Base-by-base conservation (phyloP, 1,140 invertebrate species). In the Drosophila ananassae region DNA sequence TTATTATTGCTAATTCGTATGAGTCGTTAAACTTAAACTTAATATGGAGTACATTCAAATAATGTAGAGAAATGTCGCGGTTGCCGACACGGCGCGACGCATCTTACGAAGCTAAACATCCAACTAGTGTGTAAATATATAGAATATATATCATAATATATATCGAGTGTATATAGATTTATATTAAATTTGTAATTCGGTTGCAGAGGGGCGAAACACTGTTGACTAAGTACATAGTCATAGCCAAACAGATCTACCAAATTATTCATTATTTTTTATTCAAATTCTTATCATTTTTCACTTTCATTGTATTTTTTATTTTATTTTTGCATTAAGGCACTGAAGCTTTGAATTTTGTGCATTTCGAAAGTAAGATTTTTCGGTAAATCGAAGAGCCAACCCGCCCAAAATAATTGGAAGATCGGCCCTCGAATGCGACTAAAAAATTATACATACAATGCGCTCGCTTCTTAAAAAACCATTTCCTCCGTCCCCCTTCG, bases 321-420 rank as follows among this genome's bases (percentile, higher is more conserved):
- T 22, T 47, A 2, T 57, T 64, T 75, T 79, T 82, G 87, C 87
- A 73, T 90, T 90, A 90, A 90, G 87, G 87, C 87, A 90, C 87
- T 90, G 81, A 90, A 90, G 81, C 85, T 77, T 80, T 77, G 68
- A 90, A 90, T 90, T 90, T 90, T 90, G 81, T 85, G 85, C 85
- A 85, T 87, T 52, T 77, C 58, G 59, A 90, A 90, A 79, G 73
- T 64, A 77, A 73, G 44, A 58, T 72, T 46, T 56, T 44, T 71
- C 56, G 61, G 28, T 69, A 48, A 32, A 68, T 30, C 37, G 24
- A 56, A 51, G 37, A 9, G 32, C 17, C 13, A 10, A 50, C 4
- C 4, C 12, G 37, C 13, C n/a, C 48, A 13, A 17, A 25, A 47
- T 34, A 44, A 28, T 22, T 61, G 24, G 61, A 12, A 60, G 17